A percentile compares a stretch with the other conserved stretches of the same genome.
Conservation (phyloP, 2,113 vertebrate species). For the Syngnathus floridae region DNA sequence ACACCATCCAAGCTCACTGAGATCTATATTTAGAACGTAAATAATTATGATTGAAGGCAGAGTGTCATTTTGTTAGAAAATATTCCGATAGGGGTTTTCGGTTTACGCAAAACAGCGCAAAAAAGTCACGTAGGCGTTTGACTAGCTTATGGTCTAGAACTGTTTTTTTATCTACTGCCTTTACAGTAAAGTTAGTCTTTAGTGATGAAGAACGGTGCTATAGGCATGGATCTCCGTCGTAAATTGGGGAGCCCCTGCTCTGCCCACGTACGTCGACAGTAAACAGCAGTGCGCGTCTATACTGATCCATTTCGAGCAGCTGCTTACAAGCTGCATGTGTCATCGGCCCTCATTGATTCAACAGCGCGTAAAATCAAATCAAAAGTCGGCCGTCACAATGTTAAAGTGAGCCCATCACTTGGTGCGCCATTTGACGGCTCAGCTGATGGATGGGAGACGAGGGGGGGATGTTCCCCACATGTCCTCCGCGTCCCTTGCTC, state of each 20-base stretch:
- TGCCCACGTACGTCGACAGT: background rate
- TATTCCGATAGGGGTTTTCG: too few species aligned
- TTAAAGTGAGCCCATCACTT: conserved; percentile 37
- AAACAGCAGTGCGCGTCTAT: background rate
- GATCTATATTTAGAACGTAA: too few species aligned
- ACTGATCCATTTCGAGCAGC: background rate
- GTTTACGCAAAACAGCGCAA: too few species aligned
- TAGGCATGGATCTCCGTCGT: background rate
- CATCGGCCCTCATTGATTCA: conserved; percentile 48
- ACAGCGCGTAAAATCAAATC: conserved; percentile 47
- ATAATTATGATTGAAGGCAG: too few species aligned
- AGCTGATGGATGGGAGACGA: conserved; percentile 8
- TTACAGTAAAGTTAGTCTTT: too few species aligned
- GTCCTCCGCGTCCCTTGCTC: conserved; percentile 46
- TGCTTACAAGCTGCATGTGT: conserved; percentile 25
- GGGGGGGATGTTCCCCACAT: background rate
- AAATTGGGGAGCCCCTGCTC: background rate
- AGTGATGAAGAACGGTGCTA: too few species aligned
- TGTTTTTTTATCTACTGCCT: too few species aligned
- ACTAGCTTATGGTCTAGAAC: too few species aligned
- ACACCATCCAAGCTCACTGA: background rate
- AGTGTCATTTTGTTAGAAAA: too few species aligned
- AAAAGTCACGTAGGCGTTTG: too few species aligned
- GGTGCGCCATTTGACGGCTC: conserved; percentile 62
- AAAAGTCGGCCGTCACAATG: conserved; percentile 10